Evolutionary conservation across 2,888 invertebrate species (phyloP), one percentile per base, ranked within the genome.

Genomic region (Metellina segmentata): DNA sequence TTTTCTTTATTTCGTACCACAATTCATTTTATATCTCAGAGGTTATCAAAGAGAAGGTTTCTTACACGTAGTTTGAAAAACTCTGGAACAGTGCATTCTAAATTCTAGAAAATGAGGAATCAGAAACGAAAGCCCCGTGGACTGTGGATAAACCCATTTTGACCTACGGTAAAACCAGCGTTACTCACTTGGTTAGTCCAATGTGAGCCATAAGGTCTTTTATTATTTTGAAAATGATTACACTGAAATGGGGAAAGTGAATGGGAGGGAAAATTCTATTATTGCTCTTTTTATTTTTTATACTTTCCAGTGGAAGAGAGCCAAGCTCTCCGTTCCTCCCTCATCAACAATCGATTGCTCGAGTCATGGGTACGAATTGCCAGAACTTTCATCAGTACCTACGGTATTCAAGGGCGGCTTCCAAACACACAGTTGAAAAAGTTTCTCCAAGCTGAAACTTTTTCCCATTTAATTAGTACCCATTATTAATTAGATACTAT

Each of bases 311-410:
- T 82, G 82, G 72, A 82, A 85, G 49, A 61, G 85, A 72, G 85
- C 75, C 75, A 74, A 83, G 52, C 83, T 83, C 71, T 51, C 51
- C 16, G 53, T 72, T 13, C 74, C 61, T 70, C 53, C 75, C 82
- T 75, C 85, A 49, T n/a, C 74, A 48, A 48, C 34, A 19, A 85
- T 85, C 85, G 85, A 85, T 85, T 83, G 83, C 13, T 82, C 71
- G 49, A 51, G 48, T 82, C 51, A 82, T 19, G 51, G 34, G 71
- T 74, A 85, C 48, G 71, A 78, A 78, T 78, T 78, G 0, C 19
- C 78, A 51, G 61, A 61, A 61, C 61, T 61, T 13, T 13, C 61
- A 4, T 61, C 61, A 16, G 5, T 61, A 8, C 61, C 1, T 34
- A 34, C 1, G 34, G 34, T 2, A 4, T 34, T 34, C 34, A 34